Evolutionary conservation across 2,888 invertebrate species (phyloP).

Genomic region (Meganola albula): DNA sequence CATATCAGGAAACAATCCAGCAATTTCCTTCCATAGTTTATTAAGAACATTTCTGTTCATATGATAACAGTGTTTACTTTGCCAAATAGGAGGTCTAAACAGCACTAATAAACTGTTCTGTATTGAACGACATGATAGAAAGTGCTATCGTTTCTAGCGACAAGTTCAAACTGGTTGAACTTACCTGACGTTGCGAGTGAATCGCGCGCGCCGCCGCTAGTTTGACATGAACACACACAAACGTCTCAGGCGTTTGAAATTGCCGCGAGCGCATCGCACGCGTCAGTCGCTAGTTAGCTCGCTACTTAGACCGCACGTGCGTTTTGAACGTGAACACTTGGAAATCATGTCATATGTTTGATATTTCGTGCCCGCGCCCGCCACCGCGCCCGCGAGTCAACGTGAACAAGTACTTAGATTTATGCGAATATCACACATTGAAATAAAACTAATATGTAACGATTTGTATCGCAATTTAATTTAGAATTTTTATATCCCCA

Average conservation of each 20-base stretch:
- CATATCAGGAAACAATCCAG: slow-evolving; percentile 21
- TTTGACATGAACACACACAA: slow-evolving; percentile 25
- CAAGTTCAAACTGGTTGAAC: slow-evolving; percentile 14
- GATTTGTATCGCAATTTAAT: too few species aligned
- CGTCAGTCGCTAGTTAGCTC: slow-evolving; percentile 19
- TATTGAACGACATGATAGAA: slow-evolving; percentile 15
- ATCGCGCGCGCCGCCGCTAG: slow-evolving; percentile 24
- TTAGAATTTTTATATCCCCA: too few species aligned
- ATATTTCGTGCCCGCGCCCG: slow-evolving; percentile 26
- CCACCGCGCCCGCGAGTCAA: too few species aligned
- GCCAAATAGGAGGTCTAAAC: slow-evolving; percentile 14
- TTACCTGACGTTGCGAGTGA: slow-evolving; percentile 20
- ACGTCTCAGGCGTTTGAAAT: slow-evolving; percentile 21
- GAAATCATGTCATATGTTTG: slow-evolving; percentile 20
- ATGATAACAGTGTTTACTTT: slow-evolving; percentile 20
- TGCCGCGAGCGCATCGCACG: slow-evolving; percentile 18
- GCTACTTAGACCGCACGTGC: slow-evolving; percentile 25
- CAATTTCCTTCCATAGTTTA: slow-evolving; percentile 25
- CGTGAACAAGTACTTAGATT: too few species aligned
- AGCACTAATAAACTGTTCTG: slow-evolving; percentile 21
- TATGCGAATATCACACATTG: too few species aligned
- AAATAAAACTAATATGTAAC: too few species aligned
- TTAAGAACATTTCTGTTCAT: slow-evolving; percentile 22
- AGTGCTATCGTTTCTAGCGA: slow-evolving; percentile 12
- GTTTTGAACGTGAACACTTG: slow-evolving; percentile 27